A percentile compares a stretch with the other conserved stretches of the same genome.
phyloP scores from a whole-genome alignment of 1,140 invertebrate species.

The Formica selysi region DNA sequence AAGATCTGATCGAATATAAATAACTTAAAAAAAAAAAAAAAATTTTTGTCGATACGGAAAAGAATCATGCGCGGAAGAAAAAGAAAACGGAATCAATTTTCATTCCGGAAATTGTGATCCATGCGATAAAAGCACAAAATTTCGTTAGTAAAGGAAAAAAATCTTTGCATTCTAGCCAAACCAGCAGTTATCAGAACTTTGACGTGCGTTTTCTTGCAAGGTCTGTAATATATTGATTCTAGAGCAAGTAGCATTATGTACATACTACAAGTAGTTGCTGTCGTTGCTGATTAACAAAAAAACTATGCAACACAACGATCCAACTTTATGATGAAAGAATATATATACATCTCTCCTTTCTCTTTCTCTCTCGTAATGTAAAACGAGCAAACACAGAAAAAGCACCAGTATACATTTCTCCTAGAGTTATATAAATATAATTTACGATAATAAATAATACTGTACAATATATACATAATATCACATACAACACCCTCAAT shows the following conservation, averaged over 20 bases:
- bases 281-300: background rate
- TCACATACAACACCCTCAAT: background rate
- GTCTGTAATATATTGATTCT: background rate
- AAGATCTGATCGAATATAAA: conserved; percentile 23
- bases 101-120: conserved; percentile 18
- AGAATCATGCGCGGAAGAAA: background rate
- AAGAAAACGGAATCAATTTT: background rate
- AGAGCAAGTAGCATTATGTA: background rate
- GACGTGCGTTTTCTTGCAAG: background rate
- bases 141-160: background rate
- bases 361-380: no score
- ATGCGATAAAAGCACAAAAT: conserved; percentile 16
- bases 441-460: background rate
- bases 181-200: background rate
- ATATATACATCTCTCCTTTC: background rate
- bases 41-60: conserved; percentile 6
- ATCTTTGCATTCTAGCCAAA: background rate
- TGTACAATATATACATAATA: background rate
- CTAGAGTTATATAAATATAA: background rate
- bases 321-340: conserved; percentile 7
- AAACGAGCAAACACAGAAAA: background rate
- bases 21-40: background rate
- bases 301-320: background rate
- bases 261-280: background rate
- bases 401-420: no score